Percentiles rank a stretch among this genome's conserved stretches.
Conservation (phyloP, 2,888 invertebrate species). For the Xestia c-nigrum region DNA sequence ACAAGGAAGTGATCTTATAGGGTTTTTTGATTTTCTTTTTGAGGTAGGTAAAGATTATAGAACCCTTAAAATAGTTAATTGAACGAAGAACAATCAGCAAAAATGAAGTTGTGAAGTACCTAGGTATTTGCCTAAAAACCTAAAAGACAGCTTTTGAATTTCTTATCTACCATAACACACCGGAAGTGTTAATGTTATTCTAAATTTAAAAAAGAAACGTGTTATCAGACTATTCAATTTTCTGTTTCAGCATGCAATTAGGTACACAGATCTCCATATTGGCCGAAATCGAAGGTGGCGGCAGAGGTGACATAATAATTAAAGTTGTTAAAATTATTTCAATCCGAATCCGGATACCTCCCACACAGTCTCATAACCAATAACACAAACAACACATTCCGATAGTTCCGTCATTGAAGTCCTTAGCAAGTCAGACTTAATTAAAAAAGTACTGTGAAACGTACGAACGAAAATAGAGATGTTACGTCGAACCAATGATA, state of each 20-base stretch:
- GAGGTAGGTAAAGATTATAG: background rate
- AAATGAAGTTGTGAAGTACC: background rate
- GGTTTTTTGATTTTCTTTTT: background rate
- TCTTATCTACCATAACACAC: background rate
- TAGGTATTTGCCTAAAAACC: background rate
- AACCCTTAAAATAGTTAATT: background rate
- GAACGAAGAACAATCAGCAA: too few relatives aligned
- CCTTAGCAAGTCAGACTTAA: constrained; percentile 46
- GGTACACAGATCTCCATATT: background rate
- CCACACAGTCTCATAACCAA: constrained; percentile 22
- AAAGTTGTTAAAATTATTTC: constrained; percentile 6
- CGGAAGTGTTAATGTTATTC: background rate
- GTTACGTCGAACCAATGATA: constrained; percentile 57
- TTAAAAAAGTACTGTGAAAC: constrained; percentile 50
- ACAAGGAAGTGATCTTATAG: too few relatives aligned
- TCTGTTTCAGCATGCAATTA: background rate
- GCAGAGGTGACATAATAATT: background rate
- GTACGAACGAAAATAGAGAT: constrained; percentile 42
- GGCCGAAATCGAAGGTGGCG: background rate
- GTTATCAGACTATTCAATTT: background rate
- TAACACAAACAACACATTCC: constrained; percentile 46
- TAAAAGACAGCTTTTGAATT: background rate
- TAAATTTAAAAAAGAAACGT: background rate
- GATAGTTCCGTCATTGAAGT: constrained; percentile 33
- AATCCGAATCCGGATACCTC: constrained; percentile 7